Evolutionary conservation across 1,140 invertebrate species (phyloP), one percentile per base, ranked within the genome.

Genomic region (Ceratitis capitata): DNA sequence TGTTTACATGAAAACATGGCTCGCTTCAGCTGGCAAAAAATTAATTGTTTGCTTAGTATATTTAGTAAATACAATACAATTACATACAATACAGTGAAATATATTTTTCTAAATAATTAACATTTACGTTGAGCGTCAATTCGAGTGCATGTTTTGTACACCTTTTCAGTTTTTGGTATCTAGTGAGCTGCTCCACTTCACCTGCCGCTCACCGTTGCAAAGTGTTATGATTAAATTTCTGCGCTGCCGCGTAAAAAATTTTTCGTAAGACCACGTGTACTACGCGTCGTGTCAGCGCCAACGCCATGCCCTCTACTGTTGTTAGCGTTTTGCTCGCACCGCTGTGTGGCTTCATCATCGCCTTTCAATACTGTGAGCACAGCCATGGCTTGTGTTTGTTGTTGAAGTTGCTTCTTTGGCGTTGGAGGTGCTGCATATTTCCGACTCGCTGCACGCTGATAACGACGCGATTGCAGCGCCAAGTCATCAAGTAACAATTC

Each of bases 401-500:
- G 69, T 9, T 35, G 64, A 10, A 45, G 69, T 9, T 45, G 35
- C 19, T 78, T 78, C 45, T n/a, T 45, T 7, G 69, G 69, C n/a
- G 69, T 45, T 5, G 69, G 29, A 3, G 69, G 69, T 9, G 69
- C 69, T 2, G 69, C 39, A 45, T 83, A 83, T 10, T 83, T 83
- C 9, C 82, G 82, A 32, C 26, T 83, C 7, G 69, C 19, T 23
- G 69, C 39, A 23, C 39, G 69, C 7, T 78, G 82, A 39, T 53
- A 51, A 26, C 82, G 82, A 87, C 89, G 89, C 49, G 89, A 87
- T 86, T 90, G 88, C 53, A 89, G 86, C 69, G 87, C 86, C 69
- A 90, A 86, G 74, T 90, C 89, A 64, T 90, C 89, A 53, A 90
- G 87, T 16, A 91, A 87, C 47, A 90, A 86, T 83, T 90, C 89